Conservation (phyloP, 2,797 vertebrate genomes). For the Nasua narica region DNA sequence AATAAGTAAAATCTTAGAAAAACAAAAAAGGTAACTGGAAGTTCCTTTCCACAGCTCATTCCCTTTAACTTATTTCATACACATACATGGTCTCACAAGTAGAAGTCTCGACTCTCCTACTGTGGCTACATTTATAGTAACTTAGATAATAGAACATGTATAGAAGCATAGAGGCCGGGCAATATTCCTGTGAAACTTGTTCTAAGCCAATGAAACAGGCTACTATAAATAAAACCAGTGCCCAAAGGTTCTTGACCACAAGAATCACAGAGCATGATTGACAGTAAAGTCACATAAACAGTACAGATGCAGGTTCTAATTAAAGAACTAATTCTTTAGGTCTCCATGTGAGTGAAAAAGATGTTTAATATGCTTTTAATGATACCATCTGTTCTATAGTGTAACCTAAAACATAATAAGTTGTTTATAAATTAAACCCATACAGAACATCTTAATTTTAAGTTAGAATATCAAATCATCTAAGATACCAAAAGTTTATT, state of each 20-base stretch:
- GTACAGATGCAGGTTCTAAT: slow-evolving; percentile 41
- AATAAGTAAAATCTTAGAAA: not conserved
- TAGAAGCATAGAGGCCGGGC: not conserved
- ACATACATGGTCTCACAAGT: accelerated
- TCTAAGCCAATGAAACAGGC: not conserved
- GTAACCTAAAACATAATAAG: slow-evolving; percentile 49
- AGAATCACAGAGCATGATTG: slow-evolving; percentile 60
- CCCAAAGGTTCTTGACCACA: not conserved
- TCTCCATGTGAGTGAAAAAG: slow-evolving; percentile 67
- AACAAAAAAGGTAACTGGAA: not conserved
- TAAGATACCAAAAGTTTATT: slow-evolving; percentile 4
- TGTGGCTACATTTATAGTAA: not conserved
- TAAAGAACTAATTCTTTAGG: slow-evolving; percentile 61
- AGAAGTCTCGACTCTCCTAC: accelerated
- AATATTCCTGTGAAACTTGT: not conserved
- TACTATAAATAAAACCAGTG: not conserved
- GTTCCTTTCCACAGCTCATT: not conserved
- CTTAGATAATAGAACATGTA: not conserved
- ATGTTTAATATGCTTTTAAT: slow-evolving; percentile 69
- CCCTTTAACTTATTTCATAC: not conserved
- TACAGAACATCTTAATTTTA: slow-evolving; percentile 44
- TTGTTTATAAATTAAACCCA: slow-evolving; percentile 69
- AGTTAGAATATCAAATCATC: slow-evolving; percentile 29
- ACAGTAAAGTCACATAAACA: slow-evolving; percentile 67
- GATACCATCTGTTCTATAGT: slow-evolving; percentile 67